Conservation (phyloP, 2,888 invertebrate genomes). For the Euzophera pinguis region DNA sequence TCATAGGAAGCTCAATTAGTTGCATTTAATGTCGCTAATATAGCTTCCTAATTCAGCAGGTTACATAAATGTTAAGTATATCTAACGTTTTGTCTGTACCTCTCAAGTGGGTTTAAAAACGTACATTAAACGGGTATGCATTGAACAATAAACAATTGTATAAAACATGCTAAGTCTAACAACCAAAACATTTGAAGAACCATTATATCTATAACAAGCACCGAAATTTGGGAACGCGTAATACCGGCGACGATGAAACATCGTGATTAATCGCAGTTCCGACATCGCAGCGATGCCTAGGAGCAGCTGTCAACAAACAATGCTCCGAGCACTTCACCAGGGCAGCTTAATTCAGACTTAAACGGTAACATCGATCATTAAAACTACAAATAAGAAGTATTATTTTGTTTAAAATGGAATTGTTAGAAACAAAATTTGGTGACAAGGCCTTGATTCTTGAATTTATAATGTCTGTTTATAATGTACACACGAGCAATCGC, state of each 20-base stretch:
- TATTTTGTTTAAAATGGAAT: neutral
- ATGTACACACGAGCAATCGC: too few relatives aligned
- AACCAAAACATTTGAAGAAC: neutral
- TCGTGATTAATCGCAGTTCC: constrained; percentile 32
- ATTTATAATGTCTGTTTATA: too few relatives aligned
- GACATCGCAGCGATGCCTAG: constrained; percentile 27
- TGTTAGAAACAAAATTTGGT: too few relatives aligned
- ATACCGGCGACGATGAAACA: constrained; percentile 13
- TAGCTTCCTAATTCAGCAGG: too few relatives aligned
- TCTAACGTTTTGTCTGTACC: too few relatives aligned
- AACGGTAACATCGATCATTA: constrained; percentile 48
- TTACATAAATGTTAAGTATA: too few relatives aligned
- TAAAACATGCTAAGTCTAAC: neutral
- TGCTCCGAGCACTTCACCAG: constrained; percentile 27
- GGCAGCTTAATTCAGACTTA: constrained; percentile 48
- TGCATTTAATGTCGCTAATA: too few relatives aligned
- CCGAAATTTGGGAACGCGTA: constrained; percentile 9
- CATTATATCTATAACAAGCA: neutral
- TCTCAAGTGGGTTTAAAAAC: too few relatives aligned
- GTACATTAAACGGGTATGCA: too few relatives aligned
- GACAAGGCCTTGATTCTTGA: too few relatives aligned
- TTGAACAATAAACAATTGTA: too few relatives aligned
- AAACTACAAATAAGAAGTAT: neutral
- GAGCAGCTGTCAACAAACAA: constrained; percentile 29
- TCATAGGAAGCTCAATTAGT: too few relatives aligned